Evolutionary conservation across 37 sponge, comb jelly and placozoan genomes (phyloP).

Genomic region (Agelas oroides): DNA sequence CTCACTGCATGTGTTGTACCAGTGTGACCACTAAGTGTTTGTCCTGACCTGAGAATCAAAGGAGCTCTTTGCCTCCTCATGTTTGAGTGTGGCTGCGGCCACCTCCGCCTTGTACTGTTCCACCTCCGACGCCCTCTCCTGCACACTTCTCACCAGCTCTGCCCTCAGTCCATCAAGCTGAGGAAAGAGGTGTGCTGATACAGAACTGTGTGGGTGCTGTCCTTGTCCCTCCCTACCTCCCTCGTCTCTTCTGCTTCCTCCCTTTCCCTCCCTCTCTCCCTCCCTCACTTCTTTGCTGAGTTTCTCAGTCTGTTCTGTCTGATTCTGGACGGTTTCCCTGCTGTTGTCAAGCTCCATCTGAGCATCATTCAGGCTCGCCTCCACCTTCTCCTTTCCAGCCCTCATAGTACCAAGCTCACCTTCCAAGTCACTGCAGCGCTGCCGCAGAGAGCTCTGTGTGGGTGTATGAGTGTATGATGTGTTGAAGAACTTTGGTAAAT

Average conservation of each 20-base stretch:
- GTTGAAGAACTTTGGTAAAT: too few relatives aligned
- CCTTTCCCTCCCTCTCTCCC: too few relatives aligned
- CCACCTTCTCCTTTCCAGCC: background rate
- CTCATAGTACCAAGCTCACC: background rate
- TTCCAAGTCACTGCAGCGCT: too few relatives aligned
- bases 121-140: background rate
- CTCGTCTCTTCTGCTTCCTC: background rate
- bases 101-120: conserved; percentile 29
- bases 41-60: conserved; percentile 29
- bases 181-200: background rate
- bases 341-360: too few relatives aligned
- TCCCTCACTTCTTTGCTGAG: background rate
- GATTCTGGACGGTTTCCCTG: background rate
- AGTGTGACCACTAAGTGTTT: background rate
- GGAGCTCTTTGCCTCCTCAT: conserved; percentile 18
- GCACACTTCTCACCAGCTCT: background rate
- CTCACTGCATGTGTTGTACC: too few relatives aligned
- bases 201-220: too few relatives aligned
- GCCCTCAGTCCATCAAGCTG: conserved; percentile 7
- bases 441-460: too few relatives aligned
- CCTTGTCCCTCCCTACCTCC: background rate
- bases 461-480: too few relatives aligned
- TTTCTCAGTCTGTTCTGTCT: background rate
- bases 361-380: background rate
- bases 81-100: background rate